Percentiles rank a stretch among this genome's conserved stretches.
Conservation (phyloP, 2,888 invertebrate species). For the Doris montereyensis region DNA sequence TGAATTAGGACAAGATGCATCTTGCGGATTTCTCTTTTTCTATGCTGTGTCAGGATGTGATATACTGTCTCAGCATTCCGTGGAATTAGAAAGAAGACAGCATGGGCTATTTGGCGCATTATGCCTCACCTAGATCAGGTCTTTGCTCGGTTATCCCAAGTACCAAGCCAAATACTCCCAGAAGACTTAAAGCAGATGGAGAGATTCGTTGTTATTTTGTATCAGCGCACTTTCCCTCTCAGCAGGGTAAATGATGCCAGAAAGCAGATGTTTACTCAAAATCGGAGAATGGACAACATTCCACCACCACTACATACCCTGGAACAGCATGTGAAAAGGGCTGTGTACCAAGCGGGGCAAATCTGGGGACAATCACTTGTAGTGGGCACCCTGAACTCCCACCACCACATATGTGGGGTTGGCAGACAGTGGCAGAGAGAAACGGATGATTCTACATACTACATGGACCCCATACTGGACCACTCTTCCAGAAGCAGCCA, state of each 20-base stretch:
- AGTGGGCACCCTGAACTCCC: background rate
- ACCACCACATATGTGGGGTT: slow-evolving; percentile 3
- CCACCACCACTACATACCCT: background rate
- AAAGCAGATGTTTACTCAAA: background rate
- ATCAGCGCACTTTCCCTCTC: background rate
- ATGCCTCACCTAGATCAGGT: background rate
- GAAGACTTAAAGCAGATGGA: background rate
- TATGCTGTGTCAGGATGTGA: background rate
- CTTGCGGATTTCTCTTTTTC: background rate
- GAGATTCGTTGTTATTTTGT: background rate
- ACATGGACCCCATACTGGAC: slow-evolving; percentile 16
- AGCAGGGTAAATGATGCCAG: background rate
- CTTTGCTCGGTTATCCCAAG: background rate
- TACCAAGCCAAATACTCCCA: background rate
- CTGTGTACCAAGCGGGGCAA: background rate
- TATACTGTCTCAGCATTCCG: too few species aligned
- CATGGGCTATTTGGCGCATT: background rate
- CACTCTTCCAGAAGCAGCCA: slow-evolving; percentile 1
- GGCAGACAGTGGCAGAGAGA: background rate
- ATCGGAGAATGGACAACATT: slow-evolving; percentile 15
- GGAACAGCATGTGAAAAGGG: slow-evolving; percentile 7
- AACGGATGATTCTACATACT: background rate
- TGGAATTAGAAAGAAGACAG: background rate
- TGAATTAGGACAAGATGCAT: background rate
- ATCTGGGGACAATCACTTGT: slow-evolving; percentile 6